Evolutionary conservation across 2,888 invertebrate species (phyloP), one percentile per base, ranked within the genome.

Genomic region (Xylota sylvarum): DNA sequence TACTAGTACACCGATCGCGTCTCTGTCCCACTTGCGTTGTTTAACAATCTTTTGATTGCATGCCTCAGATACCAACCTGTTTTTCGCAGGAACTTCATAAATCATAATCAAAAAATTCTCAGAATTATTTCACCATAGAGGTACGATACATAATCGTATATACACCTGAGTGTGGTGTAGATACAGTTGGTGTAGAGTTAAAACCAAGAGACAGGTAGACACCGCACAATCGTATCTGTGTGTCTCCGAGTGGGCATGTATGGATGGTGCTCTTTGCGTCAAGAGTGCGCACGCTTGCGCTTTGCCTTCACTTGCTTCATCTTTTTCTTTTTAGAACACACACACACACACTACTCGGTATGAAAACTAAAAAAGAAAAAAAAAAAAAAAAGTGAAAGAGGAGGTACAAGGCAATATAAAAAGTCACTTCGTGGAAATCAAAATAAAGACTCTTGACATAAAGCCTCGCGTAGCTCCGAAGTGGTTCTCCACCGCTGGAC

Each of bases 11-110:
- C 7, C 10, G 23, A 12, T 19, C 9, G 37, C 19, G 43, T 32
- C 46, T n/a, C 12, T 30, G 46, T 60, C 60, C 65, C 40, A 6
- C 27, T 37, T 67, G 17, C 32, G 32, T 3, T 60, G 17, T 43
- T 37, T 58, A 65, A 65, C 46, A 60, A 52, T 65, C 67, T 52
- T 65, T 17, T 67, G 81, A 86, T 85, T 77, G 76, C 77, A 67
- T 77, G 62, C 40, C 62, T 40, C 35, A 82, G 82, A 77, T 86
- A 77, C 81, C 77, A 77, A 77, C 76, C 85, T 72, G 85, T 77
- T 86, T 85, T 86, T 86, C 81, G 67, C 77, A 81, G 85, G 77
- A 86, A 86, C 85, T 81, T 86, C 81, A 86, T 86, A 86, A 81
- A 86, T 86, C 85, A 86, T 86, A 86, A 86, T 86, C 85, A 72